Base-by-base conservation (phyloP, 2,113 vertebrate genomes). In the Ceyx cyanopectus region DNA sequence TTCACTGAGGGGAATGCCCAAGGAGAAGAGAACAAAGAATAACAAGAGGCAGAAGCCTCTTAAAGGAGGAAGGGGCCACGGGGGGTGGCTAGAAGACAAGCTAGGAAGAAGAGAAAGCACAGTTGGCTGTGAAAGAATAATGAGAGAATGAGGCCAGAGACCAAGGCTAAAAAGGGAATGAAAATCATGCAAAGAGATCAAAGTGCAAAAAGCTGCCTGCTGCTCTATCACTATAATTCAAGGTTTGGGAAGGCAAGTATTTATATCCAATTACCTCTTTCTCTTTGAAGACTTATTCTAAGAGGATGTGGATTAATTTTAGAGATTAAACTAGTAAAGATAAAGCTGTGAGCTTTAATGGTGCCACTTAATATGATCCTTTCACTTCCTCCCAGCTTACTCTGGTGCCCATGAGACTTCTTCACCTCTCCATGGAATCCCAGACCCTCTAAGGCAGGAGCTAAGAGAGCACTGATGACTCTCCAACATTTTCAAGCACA, bases 291-390 rank as follows among this genome's bases (percentile, higher is more conserved):
- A 76, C 91, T 90, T 81, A 40, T 81, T 95, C 75, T 90, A 93
- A 67, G 75, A 61, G 72, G 82, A 89, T 95, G 83, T 92, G 77
- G 78, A 95, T 94, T 92, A 89, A 89, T 97, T 97, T 94, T 95
- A 92, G 90, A 97, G 93, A 79, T 94, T 84, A 96, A 95, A 93
- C 91, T 94, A 91, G 89, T 81, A 85, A 95, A 95, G 92, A 94
- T 22, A 77, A 81, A 95, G 87, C 62, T 6, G 34, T 7, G 54
- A 83, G 89, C 60, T 85, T 89, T 92, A 91, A 93, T 81, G 76
- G 63, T 68, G 57, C 83, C 90, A 92, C 92, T 95, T 95, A 96
- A 87, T 79, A 66, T 15, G 85, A 94, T 79, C 53, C 46, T 77
- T 96, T 77, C 68, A 69, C 56, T 94, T 92, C 79, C 89, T 73